Evolutionary conservation across 37 sponge, comb jelly and placozoan species (phyloP), one percentile per base, ranked within the genome.

Genomic region (Theonella swinhoei): DNA sequence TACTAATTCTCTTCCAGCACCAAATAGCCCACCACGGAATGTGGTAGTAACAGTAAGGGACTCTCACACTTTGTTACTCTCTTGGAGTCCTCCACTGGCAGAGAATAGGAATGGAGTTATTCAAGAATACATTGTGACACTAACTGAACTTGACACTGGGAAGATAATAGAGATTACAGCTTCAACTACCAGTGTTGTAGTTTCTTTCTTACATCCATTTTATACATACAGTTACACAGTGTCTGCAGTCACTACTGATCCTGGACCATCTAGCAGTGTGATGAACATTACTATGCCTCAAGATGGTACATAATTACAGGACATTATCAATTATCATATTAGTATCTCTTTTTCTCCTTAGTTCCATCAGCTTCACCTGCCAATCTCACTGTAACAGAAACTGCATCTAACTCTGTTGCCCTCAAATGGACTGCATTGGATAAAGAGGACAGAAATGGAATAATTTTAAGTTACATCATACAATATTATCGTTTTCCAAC

Each of bases 231-330:
- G 7, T 7, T 47, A 47, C 54, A 47, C 77, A 61, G 77, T 77
- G 28, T 0, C 62, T 3, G 77, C 77, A 17, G 40, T 31, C 61
- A 58, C 77, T 23, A 58, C 59, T 3, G 60, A 20, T 9, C 23
- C 28, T 32, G 77, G 77, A 59, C 77, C 77, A 24, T 54, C 26
- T 23, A 77, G 62, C 32, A 2, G 4, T 31, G 62, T 32, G 34
- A 24, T 30, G 33, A 77, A 24, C 30, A 30, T 58, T 20, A 77
- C 28, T 17, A 58, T 58, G 62, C 37, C 77, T 61, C 62, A 77
- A 31, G 77, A 58, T 77, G 77, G 77, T 77, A 26, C 4, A 62
- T n/a, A n/a, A 31, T 47, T 1, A 17, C 30, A 58, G 1, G 29
- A 29, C 11, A 32, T 47, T 43, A 17, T 38, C 38, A 35, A 7